Percentiles rank a stretch among this genome's conserved stretches.
Evolutionary conservation across 2,113 vertebrate genomes (phyloP).

Genomic region (Lepus europaeus): DNA sequence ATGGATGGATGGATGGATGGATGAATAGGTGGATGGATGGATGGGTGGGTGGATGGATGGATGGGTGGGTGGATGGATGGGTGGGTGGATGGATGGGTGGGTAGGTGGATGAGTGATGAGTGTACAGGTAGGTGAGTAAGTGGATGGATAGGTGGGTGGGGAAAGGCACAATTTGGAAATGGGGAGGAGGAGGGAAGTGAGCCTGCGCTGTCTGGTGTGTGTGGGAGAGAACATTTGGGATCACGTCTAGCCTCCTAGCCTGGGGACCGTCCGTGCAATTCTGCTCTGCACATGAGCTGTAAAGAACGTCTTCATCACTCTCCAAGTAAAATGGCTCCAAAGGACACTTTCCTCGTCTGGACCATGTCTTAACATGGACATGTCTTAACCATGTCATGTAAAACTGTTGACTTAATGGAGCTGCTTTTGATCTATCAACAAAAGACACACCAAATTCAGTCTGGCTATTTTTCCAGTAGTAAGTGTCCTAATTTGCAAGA

Average conservation of each 20-base stretch:
- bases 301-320: background rate
- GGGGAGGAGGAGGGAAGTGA: background rate
- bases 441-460: constrained; percentile 79
- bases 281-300: background rate
- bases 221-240: background rate
- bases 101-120: too few relatives aligned
- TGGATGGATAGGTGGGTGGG: background rate
- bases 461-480: constrained; percentile 77
- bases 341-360: constrained; percentile 64
- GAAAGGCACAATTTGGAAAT: background rate
- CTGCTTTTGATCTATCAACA: constrained; percentile 77
- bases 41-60: too few relatives aligned
- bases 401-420: constrained; percentile 76
- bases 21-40: too few relatives aligned
- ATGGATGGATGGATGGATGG: too few relatives aligned
- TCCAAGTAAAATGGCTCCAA: constrained; percentile 52
- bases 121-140: too few relatives aligned
- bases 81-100: background rate
- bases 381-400: too few relatives aligned
- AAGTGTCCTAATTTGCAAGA: constrained; percentile 79
- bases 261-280: background rate
- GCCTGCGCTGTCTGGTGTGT: background rate
- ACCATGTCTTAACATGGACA: constrained; percentile 58
- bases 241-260: background rate
- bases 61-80: too few relatives aligned